phyloP scores from a whole-genome alignment of 1,140 invertebrate species.

The Dufourea novaeangliae region DNA sequence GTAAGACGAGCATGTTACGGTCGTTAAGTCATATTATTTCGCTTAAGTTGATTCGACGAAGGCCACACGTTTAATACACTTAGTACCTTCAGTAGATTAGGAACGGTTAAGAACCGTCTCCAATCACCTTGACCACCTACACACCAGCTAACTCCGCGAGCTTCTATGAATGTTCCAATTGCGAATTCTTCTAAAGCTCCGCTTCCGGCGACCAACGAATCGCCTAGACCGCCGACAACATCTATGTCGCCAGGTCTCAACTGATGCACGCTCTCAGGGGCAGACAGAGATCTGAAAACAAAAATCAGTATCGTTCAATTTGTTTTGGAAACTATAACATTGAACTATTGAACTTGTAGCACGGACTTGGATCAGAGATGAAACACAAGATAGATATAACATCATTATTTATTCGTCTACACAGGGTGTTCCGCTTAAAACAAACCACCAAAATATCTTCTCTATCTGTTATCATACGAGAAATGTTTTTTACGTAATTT shows the following conservation, averaged over 20 bases:
- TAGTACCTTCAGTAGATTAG: conserved; percentile 86
- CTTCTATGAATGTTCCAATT: conserved; percentile 88
- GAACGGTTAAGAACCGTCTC: conserved; percentile 86
- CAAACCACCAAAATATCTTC: too few species aligned
- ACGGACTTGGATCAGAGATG: too few species aligned
- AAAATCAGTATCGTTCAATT: neutral
- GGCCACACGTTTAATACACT: neutral
- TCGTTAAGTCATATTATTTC: neutral
- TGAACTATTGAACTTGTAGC: too few species aligned
- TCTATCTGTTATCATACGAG: too few species aligned
- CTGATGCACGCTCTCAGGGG: conserved; percentile 83
- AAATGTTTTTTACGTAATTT: too few species aligned
- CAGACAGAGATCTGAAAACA: conserved; percentile 60
- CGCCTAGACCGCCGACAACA: conserved; percentile 89
- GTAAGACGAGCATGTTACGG: too few species aligned
- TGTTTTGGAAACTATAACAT: too few species aligned
- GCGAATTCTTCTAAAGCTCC: conserved; percentile 88
- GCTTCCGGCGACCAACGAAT: conserved; percentile 89
- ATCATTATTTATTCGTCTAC: too few species aligned
- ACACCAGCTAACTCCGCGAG: conserved; percentile 90
- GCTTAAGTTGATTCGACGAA: neutral
- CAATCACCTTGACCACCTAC: conserved; percentile 87
- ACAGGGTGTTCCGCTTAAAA: too few species aligned
- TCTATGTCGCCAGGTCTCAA: conserved; percentile 89
- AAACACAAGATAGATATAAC: too few species aligned